phyloP scores from a whole-genome alignment of 1,140 invertebrate species.

The Drosophila murphyi region DNA sequence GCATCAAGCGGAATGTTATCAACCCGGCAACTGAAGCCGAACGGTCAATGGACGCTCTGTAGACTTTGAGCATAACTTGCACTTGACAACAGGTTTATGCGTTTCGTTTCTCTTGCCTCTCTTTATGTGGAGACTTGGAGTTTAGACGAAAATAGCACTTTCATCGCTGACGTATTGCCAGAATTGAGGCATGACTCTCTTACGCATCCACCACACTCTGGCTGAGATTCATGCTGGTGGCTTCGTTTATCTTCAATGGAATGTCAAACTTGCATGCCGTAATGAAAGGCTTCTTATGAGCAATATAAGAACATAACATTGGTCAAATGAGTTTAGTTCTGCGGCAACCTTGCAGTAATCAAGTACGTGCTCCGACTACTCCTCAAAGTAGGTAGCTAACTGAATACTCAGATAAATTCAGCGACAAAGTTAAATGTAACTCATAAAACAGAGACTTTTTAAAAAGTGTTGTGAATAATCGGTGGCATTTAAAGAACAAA shows the following conservation, averaged over 20 bases:
- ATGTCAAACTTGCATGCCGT: constrained; percentile 39
- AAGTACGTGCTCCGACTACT: constrained; percentile 55
- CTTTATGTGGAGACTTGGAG: constrained; percentile 27
- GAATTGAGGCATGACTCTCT: constrained; percentile 41
- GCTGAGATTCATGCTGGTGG: not conserved
- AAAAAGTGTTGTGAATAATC: not conserved
- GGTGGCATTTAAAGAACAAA: not conserved
- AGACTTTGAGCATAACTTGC: constrained; percentile 50
- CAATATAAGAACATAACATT: constrained; percentile 71
- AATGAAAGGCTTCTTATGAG: constrained; percentile 70
- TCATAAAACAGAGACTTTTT: not conserved
- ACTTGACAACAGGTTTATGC: constrained; percentile 59
- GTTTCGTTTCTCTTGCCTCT: constrained; percentile 1
- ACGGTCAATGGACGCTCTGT: constrained; percentile 75
- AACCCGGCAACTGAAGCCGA: constrained; percentile 77
- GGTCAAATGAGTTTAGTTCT: constrained; percentile 71
- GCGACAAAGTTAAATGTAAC: not conserved
- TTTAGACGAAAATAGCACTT: constrained; percentile 37
- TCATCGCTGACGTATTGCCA: constrained; percentile 46
- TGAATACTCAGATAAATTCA: not conserved
- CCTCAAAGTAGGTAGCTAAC: not conserved
- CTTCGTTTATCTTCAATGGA: constrained; percentile 24
- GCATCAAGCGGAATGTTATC: constrained; percentile 43
- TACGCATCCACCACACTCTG: constrained; percentile 23
- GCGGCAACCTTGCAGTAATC: constrained; percentile 68